Percentiles rank a stretch among this genome's conserved stretches.
These are phyloP conservation scores for Leistus spinibarbis DNA, from an alignment of 2,888 invertebrate genomes.

Conservation along the genomic window DNA sequence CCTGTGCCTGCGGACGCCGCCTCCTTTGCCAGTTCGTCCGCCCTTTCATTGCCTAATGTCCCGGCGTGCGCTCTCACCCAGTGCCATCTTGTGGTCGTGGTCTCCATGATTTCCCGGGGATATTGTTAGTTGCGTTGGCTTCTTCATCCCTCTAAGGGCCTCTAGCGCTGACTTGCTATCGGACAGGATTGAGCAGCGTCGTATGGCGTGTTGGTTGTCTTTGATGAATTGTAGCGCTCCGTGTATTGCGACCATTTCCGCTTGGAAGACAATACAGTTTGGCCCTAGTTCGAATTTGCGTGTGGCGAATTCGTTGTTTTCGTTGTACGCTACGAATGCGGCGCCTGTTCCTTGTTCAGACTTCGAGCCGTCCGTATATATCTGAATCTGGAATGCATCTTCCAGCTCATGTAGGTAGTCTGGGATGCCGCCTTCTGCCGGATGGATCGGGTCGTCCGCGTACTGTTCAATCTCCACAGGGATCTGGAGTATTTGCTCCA, in stretches of 20 bases:
- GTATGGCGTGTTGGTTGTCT: not conserved
- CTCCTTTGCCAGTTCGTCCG: not conserved
- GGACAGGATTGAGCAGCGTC: not conserved
- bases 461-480: not conserved
- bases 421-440: not conserved
- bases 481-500: not conserved
- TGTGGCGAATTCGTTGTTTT: not conserved
- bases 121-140: not conserved
- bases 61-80: not conserved
- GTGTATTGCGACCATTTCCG: conserved; percentile 11
- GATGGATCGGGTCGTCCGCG: not conserved
- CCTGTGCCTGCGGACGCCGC: not conserved
- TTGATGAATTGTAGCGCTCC: not conserved
- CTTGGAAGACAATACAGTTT: conserved; percentile 26
- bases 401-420: not conserved
- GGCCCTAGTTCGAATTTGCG: conserved; percentile 6
- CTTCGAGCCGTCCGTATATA: conserved; percentile 14
- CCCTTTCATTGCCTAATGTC: not conserved
- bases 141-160: not conserved
- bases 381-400: not conserved
- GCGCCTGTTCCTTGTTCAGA: conserved; percentile 12
- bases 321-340: not conserved
- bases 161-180: conserved; percentile 8
- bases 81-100: not conserved
- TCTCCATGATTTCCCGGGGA: too few species aligned